A percentile compares a stretch with the other conserved stretches of the same genome.
These are phyloP conservation scores for Holothuria scabra DNA, from an alignment of 53 echinoderm and acorn worm species.

Conservation along the genomic window DNA sequence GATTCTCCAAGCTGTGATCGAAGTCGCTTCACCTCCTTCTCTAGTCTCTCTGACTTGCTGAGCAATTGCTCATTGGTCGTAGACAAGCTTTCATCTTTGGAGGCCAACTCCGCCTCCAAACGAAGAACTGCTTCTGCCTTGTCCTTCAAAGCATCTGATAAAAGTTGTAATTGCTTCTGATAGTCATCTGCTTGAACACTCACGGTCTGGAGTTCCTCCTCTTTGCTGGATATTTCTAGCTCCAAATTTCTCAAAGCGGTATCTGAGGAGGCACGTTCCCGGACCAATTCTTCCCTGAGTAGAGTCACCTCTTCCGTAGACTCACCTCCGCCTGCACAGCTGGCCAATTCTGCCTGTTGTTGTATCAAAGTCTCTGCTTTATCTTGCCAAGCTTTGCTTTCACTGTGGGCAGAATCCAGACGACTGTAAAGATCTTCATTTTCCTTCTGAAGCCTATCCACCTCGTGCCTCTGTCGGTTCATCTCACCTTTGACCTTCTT, in stretches of 20 bases:
- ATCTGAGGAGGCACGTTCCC: slow-evolving; percentile 10
- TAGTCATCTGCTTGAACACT: slow-evolving; percentile 33
- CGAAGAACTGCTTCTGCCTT: slow-evolving; percentile 22
- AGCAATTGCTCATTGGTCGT: slow-evolving; percentile 68
- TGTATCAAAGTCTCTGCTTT: slow-evolving; percentile 27
- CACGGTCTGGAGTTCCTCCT: slow-evolving; percentile 35
- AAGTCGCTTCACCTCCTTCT: slow-evolving; percentile 81
- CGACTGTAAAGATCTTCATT: slow-evolving; percentile 1
- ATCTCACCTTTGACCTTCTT: slow-evolving; percentile 33
- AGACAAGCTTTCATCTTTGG: slow-evolving; percentile 64
- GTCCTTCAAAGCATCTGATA: slow-evolving; percentile 43
- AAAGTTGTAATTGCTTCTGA: slow-evolving; percentile 32
- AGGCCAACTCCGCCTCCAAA: slow-evolving; percentile 59
- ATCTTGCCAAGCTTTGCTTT: slow-evolving; percentile 11
- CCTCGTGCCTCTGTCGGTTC: slow-evolving; percentile 39
- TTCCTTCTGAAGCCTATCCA: slow-evolving; percentile 56
- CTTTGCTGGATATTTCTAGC: slow-evolving; percentile 23
- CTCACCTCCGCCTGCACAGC: neutral
- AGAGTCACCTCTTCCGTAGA: slow-evolving; percentile 1
- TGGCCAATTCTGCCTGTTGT: neutral
- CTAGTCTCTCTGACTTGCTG: slow-evolving; percentile 68
- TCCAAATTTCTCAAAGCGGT: slow-evolving; percentile 24
- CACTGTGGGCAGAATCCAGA: slow-evolving; percentile 9
- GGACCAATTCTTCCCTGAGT: slow-evolving; percentile 28
- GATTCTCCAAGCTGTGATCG: slow-evolving; percentile 72